These are phyloP conservation scores for Dendrophyllia cribrosa DNA, from an alignment of 64 coral and sea anemone genomes.

Conservation along the genomic window DNA sequence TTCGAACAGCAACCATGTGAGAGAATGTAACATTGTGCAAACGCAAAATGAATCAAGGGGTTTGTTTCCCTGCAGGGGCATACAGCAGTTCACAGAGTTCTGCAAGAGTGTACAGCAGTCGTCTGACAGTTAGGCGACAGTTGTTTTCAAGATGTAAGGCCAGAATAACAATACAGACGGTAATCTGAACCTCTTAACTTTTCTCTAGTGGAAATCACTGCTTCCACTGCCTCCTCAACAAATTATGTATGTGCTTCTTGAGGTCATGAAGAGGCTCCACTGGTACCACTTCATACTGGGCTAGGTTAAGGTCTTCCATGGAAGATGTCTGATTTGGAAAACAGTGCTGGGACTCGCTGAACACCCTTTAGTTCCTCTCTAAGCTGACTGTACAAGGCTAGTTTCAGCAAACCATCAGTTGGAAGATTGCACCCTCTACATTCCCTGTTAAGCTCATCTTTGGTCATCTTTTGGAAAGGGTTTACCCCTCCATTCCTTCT, in stretches of 20 bases:
- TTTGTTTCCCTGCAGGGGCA: no score
- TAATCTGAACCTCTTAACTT: no score
- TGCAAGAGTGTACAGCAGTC: slow-evolving; percentile 30
- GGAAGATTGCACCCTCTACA: neutral
- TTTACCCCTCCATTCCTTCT: slow-evolving; percentile 60
- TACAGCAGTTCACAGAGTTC: no score
- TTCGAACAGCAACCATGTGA: no score
- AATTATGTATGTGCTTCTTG: slow-evolving; percentile 53
- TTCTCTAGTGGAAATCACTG: slow-evolving; percentile 29
- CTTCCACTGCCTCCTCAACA: slow-evolving; percentile 50
- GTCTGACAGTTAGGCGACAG: slow-evolving; percentile 5
- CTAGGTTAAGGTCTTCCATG: slow-evolving; percentile 24
- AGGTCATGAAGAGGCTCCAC: no score
- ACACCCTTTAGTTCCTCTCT: slow-evolving; percentile 31
- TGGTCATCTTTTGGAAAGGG: slow-evolving; percentile 57
- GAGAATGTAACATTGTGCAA: no score
- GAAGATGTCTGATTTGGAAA: neutral
- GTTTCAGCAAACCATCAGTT: slow-evolving; percentile 17
- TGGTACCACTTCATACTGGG: slow-evolving; percentile 54
- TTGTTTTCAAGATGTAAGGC: slow-evolving; percentile 22
- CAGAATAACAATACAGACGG: slow-evolving; percentile 17
- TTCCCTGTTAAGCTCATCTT: slow-evolving; percentile 47
- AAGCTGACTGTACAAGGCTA: slow-evolving; percentile 6
- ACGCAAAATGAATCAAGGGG: no score
- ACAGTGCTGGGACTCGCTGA: slow-evolving; percentile 63